phyloP scores from a whole-genome alignment of 2,888 invertebrate species.

The Agonopterix alstromeriana region DNA sequence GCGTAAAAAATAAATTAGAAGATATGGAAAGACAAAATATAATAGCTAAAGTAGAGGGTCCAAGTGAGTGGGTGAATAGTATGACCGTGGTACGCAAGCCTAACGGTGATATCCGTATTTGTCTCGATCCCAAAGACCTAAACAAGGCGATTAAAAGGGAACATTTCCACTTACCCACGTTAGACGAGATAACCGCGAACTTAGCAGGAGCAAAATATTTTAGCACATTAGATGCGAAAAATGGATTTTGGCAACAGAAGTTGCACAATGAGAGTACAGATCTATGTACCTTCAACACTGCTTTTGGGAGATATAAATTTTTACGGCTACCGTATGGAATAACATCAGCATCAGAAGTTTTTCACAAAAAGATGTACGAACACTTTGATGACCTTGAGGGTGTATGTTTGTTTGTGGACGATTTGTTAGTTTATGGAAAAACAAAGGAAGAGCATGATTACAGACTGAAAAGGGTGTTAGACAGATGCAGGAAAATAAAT shows the following conservation, averaged over 20 bases:
- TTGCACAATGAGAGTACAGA: not conserved
- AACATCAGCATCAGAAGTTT: not conserved
- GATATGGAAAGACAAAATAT: constrained; percentile 15
- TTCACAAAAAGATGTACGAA: not conserved
- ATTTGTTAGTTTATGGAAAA: constrained; percentile 4
- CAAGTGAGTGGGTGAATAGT: constrained; percentile 21
- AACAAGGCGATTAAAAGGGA: constrained; percentile 17
- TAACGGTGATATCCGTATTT: constrained; percentile 18
- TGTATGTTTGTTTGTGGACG: not conserved
- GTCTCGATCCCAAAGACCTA: constrained; percentile 19
- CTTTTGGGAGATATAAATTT: not conserved
- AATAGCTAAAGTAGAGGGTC: constrained; percentile 17
- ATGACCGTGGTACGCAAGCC: constrained; percentile 20
- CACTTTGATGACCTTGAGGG: not conserved
- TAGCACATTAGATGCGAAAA: not conserved
- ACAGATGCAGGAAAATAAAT: constrained; percentile 1
- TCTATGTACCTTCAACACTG: not conserved
- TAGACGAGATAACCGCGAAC: not conserved
- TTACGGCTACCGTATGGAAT: not conserved
- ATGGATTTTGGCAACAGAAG: not conserved
- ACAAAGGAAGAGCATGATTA: not conserved
- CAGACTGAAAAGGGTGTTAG: not conserved
- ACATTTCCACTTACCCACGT: constrained; percentile 8
- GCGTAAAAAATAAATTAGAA: constrained; percentile 12
- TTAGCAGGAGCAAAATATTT: not conserved